These are phyloP conservation scores for Lemur catta DNA, from an alignment of 2,797 vertebrate species.

Conservation along the genomic window DNA sequence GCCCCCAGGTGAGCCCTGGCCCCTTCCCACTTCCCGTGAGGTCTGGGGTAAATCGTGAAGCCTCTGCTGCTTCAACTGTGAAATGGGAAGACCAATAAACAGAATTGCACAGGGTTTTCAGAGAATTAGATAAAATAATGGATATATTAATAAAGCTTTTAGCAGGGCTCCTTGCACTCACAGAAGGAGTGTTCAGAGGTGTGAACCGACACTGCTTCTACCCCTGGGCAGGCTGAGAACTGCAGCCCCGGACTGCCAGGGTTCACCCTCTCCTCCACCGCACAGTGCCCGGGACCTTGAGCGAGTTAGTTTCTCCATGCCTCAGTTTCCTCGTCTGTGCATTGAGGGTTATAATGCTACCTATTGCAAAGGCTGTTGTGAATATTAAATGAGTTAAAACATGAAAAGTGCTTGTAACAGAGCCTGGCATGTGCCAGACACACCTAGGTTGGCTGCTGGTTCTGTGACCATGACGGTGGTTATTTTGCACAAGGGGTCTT, in stretches of 20 bases:
- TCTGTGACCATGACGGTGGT: neutral
- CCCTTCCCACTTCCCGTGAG: neutral
- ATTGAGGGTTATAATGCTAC: neutral
- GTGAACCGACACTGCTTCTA: neutral
- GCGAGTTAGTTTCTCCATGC: neutral
- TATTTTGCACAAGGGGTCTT: neutral
- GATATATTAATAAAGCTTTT: neutral
- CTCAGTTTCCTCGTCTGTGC: neutral
- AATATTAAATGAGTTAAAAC: neutral
- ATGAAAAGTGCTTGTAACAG: neutral
- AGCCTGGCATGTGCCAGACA: neutral
- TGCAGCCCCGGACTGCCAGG: neutral
- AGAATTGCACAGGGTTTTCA: neutral
- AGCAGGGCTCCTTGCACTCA: neutral
- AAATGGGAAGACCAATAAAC: neutral
- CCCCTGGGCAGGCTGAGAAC: neutral
- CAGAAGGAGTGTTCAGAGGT: neutral
- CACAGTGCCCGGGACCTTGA: neutral
- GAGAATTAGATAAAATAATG: neutral
- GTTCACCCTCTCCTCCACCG: neutral
- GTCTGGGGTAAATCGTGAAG: neutral
- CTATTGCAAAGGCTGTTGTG: neutral
- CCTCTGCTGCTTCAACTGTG: neutral
- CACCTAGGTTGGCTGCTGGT: neutral
- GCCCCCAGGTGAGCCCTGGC: neutral